Evolutionary conservation across 30 jellyfish, hydroid and myxozoan species (phyloP), one percentile per base, ranked within the genome.

Genomic region (Pseudorhiza aurosa): DNA sequence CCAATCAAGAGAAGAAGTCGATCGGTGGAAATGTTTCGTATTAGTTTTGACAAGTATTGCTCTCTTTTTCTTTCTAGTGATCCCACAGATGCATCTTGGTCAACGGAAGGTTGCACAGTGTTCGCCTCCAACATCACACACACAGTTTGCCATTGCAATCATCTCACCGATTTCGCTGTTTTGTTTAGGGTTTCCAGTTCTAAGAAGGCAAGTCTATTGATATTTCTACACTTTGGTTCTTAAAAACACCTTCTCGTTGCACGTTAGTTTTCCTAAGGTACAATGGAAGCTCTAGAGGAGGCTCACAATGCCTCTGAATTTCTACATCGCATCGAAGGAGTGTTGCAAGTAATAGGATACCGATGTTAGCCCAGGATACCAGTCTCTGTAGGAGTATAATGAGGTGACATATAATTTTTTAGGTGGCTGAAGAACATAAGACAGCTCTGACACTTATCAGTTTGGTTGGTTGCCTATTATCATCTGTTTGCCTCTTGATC

Each of bases 111-210:
- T 25, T 85, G 96, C 77, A 39, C 17, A n/a, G 96, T 85, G 9
- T 62, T 30, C 72, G 35, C 53, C 7, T 70, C 85, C 17, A 85
- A 85, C 39, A 2, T 44, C 14, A 45, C 87, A 3, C 96, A 85
- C 49, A 85, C 96, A 17, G 87, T 58, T 8, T 85, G 96, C 35
- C 90, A 75, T 37, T 85, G 96, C 46, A 70, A 85, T 31, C 96
- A 85, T 45, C 73, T 85, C n/a, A 85, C 96, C 2, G 96, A 85
- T 35, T 85, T 85, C 43, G 88, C 96, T 49, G 96, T 85, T 75
- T 85, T 85, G 15, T 85, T 85, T 63, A 58, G 82, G 15, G 78
- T 81, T 11, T 46, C 92, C 28, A 57, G 27, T 10, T 30, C 77
- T 0, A 67, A 81, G 36, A 65, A 65, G 84, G 92, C 51, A 63